Base-by-base conservation (phyloP, 2,888 invertebrate genomes). In the Isotomurus palustris region DNA sequence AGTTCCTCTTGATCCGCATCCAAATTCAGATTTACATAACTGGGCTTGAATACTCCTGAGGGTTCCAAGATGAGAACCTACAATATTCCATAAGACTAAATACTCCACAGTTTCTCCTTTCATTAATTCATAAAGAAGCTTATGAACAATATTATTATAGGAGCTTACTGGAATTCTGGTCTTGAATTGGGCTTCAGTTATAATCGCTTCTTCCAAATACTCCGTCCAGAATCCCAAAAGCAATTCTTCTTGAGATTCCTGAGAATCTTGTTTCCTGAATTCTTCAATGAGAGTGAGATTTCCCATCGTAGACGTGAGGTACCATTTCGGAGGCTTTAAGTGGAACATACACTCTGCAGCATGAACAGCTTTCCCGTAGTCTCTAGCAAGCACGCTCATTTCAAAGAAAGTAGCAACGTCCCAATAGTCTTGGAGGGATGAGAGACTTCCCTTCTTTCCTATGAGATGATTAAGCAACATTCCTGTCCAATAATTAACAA, bases 361-460 rank as follows among this genome's bases (percentile, higher is more conserved):
- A 78, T 94, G 93, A 70, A 93, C 88, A 0, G 97, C 96, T 77
- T 97, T 97, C 14, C 86, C 83, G 75, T 95, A 97, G 76, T 99
- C 94, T 76, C 96, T 93, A 2, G 95, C 95, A 28, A 99, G 79
- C 0, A 99, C 96, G 45, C 94, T 94, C 68, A 97, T 96, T 78
- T 96, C 96, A 76, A 97, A 96, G 80, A 93, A 99, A 1, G 93
- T 96, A 0, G 96, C 96, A 14, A 99, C 96, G 76, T 96, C 96
- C 99, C 99, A 99, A 74, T 99, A 99, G 74, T 99, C 96, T 70
- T 87, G 88, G 21, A 99, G 79, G 0, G 91, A 91, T 0, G 87
- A 85, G 27, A 99, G 78, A 74, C 92, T 93, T 41, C 99, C 99
- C 75, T 99, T 99, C 74, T 94, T 91, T 0, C 99, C 99, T 72